Percentiles rank a stretch among this genome's conserved stretches.
Conservation (phyloP, 2,797 vertebrate species). For the Ibycter americanus region DNA sequence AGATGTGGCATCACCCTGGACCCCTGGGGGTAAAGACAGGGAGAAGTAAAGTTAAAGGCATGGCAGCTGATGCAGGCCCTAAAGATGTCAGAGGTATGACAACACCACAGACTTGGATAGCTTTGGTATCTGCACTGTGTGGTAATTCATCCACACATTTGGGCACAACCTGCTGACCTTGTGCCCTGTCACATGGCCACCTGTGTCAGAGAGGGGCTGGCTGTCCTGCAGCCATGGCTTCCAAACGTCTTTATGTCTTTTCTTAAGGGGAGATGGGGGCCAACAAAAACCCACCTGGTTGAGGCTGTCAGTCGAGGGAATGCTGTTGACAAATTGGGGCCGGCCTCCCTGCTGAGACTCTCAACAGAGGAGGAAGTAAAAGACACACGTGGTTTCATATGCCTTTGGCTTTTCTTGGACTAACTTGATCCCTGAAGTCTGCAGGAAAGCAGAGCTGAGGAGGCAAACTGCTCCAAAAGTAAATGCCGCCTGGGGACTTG, state of each 20-base stretch:
- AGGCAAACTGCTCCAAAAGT: constrained; percentile 42
- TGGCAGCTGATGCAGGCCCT: not conserved
- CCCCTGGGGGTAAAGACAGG: not conserved
- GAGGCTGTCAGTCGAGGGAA: not conserved
- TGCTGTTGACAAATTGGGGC: not conserved
- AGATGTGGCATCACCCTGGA: not conserved
- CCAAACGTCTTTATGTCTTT: not conserved
- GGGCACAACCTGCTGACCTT: not conserved
- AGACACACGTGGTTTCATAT: constrained; percentile 8
- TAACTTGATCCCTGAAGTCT: constrained; percentile 24
- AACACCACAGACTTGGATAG: not conserved
- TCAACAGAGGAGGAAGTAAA: constrained; percentile 21
- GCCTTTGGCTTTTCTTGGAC: constrained; percentile 59
- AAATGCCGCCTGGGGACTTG: constrained; percentile 52
- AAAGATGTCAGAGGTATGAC: not conserved
- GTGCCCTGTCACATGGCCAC: not conserved
- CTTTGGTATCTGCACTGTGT: not conserved
- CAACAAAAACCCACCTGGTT: constrained; percentile 39
- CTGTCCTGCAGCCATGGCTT: not conserved
- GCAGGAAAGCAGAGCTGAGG: constrained; percentile 36
- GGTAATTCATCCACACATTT: not conserved
- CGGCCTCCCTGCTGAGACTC: constrained; percentile 7
- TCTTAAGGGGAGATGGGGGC: not conserved
- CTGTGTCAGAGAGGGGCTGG: not conserved
- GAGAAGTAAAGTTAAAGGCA: not conserved